Evolutionary conservation across 2,113 vertebrate genomes (phyloP).

Genomic region (Dasypus novemcinctus): DNA sequence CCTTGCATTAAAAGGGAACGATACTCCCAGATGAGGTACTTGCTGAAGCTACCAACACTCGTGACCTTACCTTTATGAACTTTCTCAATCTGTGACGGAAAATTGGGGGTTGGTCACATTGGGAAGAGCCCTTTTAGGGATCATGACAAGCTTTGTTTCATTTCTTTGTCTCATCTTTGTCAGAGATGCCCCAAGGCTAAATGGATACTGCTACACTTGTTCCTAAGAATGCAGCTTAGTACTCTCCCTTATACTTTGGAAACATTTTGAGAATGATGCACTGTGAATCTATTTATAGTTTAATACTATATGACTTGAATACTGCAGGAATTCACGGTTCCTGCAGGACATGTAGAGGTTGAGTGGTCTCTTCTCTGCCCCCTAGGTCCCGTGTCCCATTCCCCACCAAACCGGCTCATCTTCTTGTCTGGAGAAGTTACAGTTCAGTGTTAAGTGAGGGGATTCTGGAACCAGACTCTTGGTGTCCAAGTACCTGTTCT

Average conservation of each 20-base stretch:
- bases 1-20: background rate
- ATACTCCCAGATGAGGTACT: background rate
- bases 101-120: background rate
- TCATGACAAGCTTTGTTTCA: constrained; percentile 1
- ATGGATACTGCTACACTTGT: background rate
- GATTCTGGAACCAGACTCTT: background rate
- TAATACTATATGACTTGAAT: background rate
- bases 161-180: constrained; percentile 13
- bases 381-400: background rate
- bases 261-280: background rate
- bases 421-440: background rate
- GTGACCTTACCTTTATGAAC: background rate
- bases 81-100: background rate
- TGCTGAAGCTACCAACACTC: background rate
- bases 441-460: background rate
- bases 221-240: background rate
- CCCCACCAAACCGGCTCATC: too few relatives aligned
- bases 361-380: background rate
- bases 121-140: background rate
- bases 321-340: background rate
- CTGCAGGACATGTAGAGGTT: background rate
- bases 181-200: background rate
- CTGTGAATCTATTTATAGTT: fast-evolving
- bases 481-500: background rate
- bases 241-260: background rate